phyloP scores from a whole-genome alignment of 2,888 invertebrate species.

The Pyrrhosoma nymphula region DNA sequence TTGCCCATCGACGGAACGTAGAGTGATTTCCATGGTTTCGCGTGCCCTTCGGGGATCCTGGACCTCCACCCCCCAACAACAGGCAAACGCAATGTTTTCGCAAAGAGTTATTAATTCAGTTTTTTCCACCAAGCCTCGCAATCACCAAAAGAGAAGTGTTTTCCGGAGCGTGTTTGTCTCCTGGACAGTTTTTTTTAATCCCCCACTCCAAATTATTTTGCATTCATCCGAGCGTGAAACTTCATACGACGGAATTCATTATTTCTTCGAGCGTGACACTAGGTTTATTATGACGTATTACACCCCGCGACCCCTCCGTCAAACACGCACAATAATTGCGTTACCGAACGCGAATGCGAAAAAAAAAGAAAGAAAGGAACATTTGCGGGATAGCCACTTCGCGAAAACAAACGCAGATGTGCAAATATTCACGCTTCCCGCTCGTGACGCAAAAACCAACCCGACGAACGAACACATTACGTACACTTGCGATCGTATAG shows the following conservation, averaged over 20 bases:
- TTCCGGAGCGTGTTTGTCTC: constrained; percentile 8
- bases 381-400: background rate
- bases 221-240: background rate
- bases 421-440: background rate
- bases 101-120: constrained; percentile 31
- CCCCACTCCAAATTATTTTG: background rate
- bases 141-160: background rate
- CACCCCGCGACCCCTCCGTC: background rate
- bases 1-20: background rate
- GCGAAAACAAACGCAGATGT: constrained; percentile 8
- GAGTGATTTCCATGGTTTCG: background rate
- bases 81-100: background rate
- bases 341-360: background rate
- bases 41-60: background rate
- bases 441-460: background rate
- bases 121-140: background rate
- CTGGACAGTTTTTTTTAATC: background rate
- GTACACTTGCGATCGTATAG: no score
- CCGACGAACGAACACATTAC: background rate
- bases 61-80: background rate
- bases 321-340: background rate
- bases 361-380: background rate
- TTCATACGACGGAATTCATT: constrained; percentile 8
- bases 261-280: constrained; percentile 1
- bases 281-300: background rate